Evolutionary conservation across 2,888 invertebrate species (phyloP).

Genomic region (Netelia melanura): DNA sequence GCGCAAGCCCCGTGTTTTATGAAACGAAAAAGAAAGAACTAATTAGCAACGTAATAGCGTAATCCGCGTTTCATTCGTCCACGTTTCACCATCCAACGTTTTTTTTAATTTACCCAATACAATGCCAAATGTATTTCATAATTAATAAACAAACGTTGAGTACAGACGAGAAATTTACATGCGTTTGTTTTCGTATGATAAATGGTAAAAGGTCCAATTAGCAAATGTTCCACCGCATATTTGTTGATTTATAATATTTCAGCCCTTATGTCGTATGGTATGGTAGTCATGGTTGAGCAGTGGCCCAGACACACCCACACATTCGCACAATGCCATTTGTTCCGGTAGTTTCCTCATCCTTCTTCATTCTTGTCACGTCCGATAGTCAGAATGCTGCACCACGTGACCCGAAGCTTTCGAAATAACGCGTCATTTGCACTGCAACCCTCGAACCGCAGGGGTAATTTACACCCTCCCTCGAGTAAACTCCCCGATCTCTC

Average conservation of each 20-base stretch:
- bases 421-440: background rate
- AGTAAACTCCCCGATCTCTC: background rate
- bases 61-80: no score
- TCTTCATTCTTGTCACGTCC: constrained; percentile 23
- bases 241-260: background rate
- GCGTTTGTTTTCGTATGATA: background rate
- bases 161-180: background rate
- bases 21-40: no score
- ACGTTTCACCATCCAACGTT: no score
- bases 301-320: background rate
- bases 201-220: background rate
- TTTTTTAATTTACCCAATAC: background rate
- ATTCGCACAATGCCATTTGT: background rate
- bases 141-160: background rate
- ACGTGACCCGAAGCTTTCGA: background rate
- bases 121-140: background rate
- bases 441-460: background rate
- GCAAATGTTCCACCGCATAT: background rate
- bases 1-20: no score
- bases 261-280: background rate
- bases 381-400: background rate
- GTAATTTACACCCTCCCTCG: background rate
- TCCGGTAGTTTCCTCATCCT: background rate
- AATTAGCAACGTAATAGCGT: no score
- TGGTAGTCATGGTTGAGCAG: background rate